Base-by-base conservation (phyloP, 1,140 invertebrate species). In the Caenorhabditis tropicalis region DNA sequence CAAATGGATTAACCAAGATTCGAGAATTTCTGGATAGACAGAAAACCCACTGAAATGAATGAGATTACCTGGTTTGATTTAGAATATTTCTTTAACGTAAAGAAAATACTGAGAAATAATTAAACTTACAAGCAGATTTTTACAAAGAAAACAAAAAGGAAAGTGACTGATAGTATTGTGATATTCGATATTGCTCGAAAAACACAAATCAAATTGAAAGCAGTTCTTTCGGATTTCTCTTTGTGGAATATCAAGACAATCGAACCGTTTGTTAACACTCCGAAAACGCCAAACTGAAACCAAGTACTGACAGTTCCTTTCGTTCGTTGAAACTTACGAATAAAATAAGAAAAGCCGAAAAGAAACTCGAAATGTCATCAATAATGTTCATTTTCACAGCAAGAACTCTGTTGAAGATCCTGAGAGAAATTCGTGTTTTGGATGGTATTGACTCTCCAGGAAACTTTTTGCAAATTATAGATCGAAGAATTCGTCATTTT, bases 191-290 rank as follows among this genome's bases (percentile, higher is more conserved):
- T 16, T 33, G 58, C 29, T 19, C 58, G 58, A n/a, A 65, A 65
- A n/a, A 65, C 10, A 33, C 58, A 33, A 65, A 65, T 65, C 31
- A 36, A 33, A 36, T 65, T 65, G 58, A 65, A 65, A 16, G 58
- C 58, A 16, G 58, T 65, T 36, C 19, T 65, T n/a, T 65, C 58
- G 10, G 58, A 36, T 10, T 36, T 65, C 19, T 65, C 31, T 16
- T 65, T 65, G 6, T 33, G 36, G 36, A 65, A 65, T 19, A 65
- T 36, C 0, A 33, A 33, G 9, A 19, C 7, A 33, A 65, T 36
- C 5, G 58, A 65, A 6, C 7, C 33, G 24, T 65, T 65, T 10
- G 29, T 33, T 16, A 33, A 5, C 2, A 65, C 29, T 33, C 58
- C 58, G 1, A 65, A 65, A 33, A 65, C 2, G 6, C 29, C 29